Conservation (phyloP, 2,113 vertebrate genomes). For the Lycocorax pyrrhopterus region DNA sequence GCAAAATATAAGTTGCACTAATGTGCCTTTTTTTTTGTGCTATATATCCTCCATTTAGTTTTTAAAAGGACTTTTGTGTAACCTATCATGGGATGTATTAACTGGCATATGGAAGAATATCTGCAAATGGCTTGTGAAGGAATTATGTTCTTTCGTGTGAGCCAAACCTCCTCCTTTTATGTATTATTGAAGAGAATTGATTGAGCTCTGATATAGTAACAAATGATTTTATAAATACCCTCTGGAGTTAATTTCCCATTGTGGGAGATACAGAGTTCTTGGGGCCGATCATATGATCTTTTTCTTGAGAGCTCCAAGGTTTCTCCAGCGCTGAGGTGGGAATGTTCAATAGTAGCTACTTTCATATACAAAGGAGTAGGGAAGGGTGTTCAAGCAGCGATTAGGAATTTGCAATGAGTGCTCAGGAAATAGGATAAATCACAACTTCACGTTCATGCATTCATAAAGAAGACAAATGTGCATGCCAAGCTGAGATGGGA, state of each 20-base stretch:
- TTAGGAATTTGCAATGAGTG: neutral
- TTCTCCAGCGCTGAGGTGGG: rapidly evolving
- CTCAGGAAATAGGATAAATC: neutral
- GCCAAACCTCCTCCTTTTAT: conserved; percentile 41
- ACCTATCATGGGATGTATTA: neutral
- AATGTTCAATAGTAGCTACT: neutral
- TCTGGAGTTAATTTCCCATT: neutral
- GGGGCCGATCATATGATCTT: neutral
- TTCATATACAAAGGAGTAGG: neutral
- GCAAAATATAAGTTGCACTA: neutral
- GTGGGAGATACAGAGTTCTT: neutral
- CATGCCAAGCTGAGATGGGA: rapidly evolving
- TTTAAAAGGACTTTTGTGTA: neutral
- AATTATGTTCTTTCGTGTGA: neutral
- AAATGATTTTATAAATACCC: conserved; percentile 28
- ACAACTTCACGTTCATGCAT: rapidly evolving
- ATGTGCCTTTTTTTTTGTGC: neutral
- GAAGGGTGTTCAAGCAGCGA: neutral
- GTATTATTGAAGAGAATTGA: conserved; percentile 51
- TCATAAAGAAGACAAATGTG: neutral
- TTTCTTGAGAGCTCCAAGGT: neutral
- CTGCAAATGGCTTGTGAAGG: conserved; percentile 11
- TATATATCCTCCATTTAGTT: neutral
- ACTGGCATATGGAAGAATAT: neutral
- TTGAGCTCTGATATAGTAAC: conserved; percentile 27